Conservation (phyloP, 2,888 invertebrate genomes). For the Ennomos fuscantarius region DNA sequence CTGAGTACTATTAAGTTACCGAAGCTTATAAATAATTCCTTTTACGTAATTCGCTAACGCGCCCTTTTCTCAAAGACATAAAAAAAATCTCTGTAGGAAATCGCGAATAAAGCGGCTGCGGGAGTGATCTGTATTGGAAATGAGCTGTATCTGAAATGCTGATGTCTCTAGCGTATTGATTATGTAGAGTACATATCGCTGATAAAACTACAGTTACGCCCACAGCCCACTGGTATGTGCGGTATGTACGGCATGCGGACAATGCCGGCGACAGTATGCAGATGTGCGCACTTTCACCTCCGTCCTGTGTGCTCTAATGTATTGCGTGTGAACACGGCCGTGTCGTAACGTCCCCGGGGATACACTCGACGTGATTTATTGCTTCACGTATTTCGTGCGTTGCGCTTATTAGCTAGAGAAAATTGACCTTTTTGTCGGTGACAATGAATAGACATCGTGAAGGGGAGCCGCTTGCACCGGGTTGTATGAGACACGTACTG, state of each 20-base stretch:
- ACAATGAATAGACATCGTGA: conserved; percentile 31
- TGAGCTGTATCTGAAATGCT: conserved; percentile 17
- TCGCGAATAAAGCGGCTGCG: conserved; percentile 23
- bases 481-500: conserved; percentile 24
- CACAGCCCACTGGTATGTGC: conserved; percentile 44
- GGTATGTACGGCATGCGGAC: conserved; percentile 51
- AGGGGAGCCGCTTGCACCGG: conserved; percentile 11
- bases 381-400: conserved; percentile 46
- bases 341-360: conserved; percentile 58
- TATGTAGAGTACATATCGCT: conserved; percentile 27
- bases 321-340: conserved; percentile 61
- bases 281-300: conserved; percentile 76
- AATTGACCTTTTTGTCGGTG: conserved; percentile 36
- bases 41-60: conserved; percentile 13
- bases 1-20: conserved; percentile 44
- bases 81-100: conserved; percentile 10
- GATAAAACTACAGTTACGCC: conserved; percentile 55
- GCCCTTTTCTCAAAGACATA: conserved; percentile 2
- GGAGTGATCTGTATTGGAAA: conserved; percentile 37
- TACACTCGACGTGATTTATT: conserved; percentile 46
- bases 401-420: conserved; percentile 43
- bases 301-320: conserved; percentile 55
- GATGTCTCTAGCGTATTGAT: conserved; percentile 21
- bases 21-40: conserved; percentile 45
- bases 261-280: conserved; percentile 52